Evolutionary conservation across 2,888 invertebrate species (phyloP).

Genomic region (Heliconius ethilla): DNA sequence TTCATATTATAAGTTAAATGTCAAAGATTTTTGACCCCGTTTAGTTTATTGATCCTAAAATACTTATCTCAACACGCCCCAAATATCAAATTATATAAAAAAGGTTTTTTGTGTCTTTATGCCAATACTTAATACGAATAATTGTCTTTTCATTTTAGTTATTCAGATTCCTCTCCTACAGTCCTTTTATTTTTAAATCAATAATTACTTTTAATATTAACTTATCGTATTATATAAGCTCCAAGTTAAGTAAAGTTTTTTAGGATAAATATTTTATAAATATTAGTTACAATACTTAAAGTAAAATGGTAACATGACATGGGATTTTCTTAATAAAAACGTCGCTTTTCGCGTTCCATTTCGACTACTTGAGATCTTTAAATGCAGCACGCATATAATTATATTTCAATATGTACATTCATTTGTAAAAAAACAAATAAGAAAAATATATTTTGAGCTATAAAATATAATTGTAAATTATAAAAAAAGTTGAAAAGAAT

Average conservation of each 20-base stretch:
- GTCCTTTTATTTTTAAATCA: not conserved
- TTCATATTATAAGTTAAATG: constrained; percentile 19
- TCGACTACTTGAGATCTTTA: constrained; percentile 18
- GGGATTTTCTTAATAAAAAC: not conserved
- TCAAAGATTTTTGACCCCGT: not conserved
- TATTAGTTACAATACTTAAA: not conserved
- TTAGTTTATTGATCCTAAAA: not conserved
- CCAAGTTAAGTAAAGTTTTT: not conserved
- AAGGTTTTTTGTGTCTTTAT: not conserved
- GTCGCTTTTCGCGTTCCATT: not conserved
- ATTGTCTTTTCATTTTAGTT: not conserved
- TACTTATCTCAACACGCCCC: not conserved
- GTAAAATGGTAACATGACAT: constrained; percentile 12
- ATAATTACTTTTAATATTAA: not conserved
- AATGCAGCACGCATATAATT: not conserved
- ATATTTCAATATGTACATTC: not conserved
- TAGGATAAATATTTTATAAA: not conserved
- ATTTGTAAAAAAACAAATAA: not conserved
- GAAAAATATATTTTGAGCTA: not conserved
- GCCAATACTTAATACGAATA: not conserved
- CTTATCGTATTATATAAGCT: not conserved
- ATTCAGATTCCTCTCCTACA: constrained; percentile 1
- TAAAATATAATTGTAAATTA: not conserved
- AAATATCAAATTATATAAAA: not conserved
- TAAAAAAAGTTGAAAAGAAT: not conserved